Evolutionary conservation across 2,797 vertebrate genomes (phyloP), one percentile per base, ranked within the genome.

Genomic region (Podargus strigoides): DNA sequence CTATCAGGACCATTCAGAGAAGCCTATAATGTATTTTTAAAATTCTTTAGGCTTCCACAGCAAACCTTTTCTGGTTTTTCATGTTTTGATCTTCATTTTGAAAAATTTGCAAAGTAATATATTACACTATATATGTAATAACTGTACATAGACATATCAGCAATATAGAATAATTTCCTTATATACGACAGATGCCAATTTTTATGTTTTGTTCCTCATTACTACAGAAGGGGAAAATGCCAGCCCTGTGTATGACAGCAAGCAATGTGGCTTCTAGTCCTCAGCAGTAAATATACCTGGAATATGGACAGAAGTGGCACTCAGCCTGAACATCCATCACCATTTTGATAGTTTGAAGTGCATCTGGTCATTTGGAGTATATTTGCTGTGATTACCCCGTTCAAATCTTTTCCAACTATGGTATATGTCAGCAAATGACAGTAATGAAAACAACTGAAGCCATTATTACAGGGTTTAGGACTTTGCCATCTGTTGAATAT

Each of bases 401-500:
- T 97, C 95, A 96, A 96, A 93, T 94, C 95, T 97, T 96, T 97
- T 96, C 88, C 93, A 96, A 79, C 94, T 95, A 91, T 94, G 95
- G 68, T 93, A 81, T 92, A 83, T 96, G 95, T 91, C 97, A 93
- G 91, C 94, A 96, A 94, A 95, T 91, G 95, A 96, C 93, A 95
- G 95, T 93, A 97, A 97, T 96, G 96, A 97, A 97, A 97, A 97
- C 95, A 97, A 97, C 96, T 91, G 89, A 94, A 95, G 90, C 92
- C 92, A 91, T 97, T 97, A 97, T 97, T 97, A 96, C 36, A 94
- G 96, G 93, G 92, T 96, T 97, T 95, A 97, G 95, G 95, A 94
- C 93, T 96, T 91, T 89, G 68, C 97, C 97, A 98, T 98, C 97
- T 98, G 97, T 97, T 97, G 96, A 96, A 77, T 96, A 97, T 98